Percentiles rank a stretch among this genome's conserved stretches.
These are phyloP conservation scores for Euspilapteryx auroguttella DNA, from an alignment of 2,888 invertebrate species.

Conservation along the genomic window DNA sequence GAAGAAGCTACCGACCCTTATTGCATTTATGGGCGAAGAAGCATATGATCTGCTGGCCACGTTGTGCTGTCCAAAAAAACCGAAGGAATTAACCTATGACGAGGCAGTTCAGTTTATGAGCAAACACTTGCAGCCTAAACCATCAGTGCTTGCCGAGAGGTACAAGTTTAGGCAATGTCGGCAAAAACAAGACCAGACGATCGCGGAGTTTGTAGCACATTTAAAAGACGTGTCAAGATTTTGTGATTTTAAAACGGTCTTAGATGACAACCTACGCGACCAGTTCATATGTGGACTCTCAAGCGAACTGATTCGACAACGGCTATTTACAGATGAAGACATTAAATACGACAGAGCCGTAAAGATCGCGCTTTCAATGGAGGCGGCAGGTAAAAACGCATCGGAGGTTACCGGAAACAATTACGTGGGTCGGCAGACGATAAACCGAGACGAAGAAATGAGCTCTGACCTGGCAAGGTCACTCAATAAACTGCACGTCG, in stretches of 20 bases:
- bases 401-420: too few species aligned
- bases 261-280: not conserved
- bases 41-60: slow-evolving; percentile 3
- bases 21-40: slow-evolving; percentile 7
- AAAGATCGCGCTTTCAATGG: too few species aligned
- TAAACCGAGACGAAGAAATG: too few species aligned
- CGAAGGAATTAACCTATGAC: not conserved
- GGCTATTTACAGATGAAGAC: too few species aligned
- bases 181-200: not conserved
- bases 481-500: too few species aligned
- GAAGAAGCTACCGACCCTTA: slow-evolving; percentile 5
- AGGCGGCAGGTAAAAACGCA: too few species aligned
- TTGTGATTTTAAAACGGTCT: not conserved
- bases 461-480: too few species aligned
- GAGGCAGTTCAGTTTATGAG: not conserved
- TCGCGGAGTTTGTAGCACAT: not conserved
- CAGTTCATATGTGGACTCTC: too few species aligned
- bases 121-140: slow-evolving; percentile 1
- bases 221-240: too few species aligned
- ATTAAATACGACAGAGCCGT: too few species aligned
- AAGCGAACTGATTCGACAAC: too few species aligned
- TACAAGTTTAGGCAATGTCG: slow-evolving; percentile 1
- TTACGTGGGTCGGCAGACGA: too few species aligned
- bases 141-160: slow-evolving; percentile 1
- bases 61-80: slow-evolving; percentile 5